Evolutionary conservation across 2,113 vertebrate species (phyloP).

Genomic region (Thoracochromis brauschi): DNA sequence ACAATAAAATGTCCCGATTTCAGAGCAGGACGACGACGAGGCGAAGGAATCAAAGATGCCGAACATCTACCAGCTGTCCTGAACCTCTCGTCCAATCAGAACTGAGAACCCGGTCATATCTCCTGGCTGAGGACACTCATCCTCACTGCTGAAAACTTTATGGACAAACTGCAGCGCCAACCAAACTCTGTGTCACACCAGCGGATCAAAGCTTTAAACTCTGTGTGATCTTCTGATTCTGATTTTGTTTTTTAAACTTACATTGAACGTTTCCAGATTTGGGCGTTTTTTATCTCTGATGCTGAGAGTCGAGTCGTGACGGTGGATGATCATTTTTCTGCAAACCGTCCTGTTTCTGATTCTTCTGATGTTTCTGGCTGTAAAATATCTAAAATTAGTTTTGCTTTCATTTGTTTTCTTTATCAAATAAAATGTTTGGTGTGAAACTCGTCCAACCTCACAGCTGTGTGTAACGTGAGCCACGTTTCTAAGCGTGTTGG

Average conservation of each 20-base stretch:
- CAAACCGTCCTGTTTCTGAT: neutral
- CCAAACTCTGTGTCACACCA: neutral
- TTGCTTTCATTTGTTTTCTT: neutral
- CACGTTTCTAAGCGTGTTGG: neutral
- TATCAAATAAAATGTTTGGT: neutral
- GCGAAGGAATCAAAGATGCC: neutral
- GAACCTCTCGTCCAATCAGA: neutral
- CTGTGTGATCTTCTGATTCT: neutral
- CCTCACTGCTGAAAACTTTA: neutral
- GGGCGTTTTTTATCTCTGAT: neutral
- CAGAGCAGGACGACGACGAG: neutral
- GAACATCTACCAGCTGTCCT: constrained; percentile 56
- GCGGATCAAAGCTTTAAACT: neutral
- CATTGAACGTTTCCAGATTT: neutral
- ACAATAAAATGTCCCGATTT: neutral
- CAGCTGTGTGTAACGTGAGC: neutral
- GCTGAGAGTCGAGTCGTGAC: neutral
- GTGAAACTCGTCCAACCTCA: neutral
- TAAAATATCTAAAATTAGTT: neutral
- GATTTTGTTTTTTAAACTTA: neutral
- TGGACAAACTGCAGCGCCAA: neutral
- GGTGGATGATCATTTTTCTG: neutral
- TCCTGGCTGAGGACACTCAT: neutral
- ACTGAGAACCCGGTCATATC: neutral
- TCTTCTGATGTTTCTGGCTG: neutral